Percentiles rank a stretch among this genome's conserved stretches.
Evolutionary conservation across 2,888 invertebrate species (phyloP).

Genomic region (Lucinisca nassula): DNA sequence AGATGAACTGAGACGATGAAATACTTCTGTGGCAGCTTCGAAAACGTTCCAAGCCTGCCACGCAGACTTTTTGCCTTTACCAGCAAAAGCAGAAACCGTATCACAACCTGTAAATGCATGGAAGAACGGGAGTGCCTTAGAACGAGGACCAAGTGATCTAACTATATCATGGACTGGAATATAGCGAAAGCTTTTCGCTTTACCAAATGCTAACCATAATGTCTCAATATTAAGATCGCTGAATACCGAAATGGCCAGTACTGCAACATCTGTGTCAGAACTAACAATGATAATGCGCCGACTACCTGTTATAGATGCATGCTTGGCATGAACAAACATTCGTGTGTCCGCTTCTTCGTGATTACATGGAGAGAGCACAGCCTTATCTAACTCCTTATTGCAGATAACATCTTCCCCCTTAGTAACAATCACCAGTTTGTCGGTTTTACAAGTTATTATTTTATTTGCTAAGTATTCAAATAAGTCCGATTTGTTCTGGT

Average conservation of each 20-base stretch:
- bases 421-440: neutral
- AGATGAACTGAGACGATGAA: conserved; percentile 17
- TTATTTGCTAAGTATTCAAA: conserved; percentile 8
- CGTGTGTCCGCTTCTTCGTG: conserved; percentile 21
- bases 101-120: conserved; percentile 73
- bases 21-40: conserved; percentile 46
- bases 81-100: conserved; percentile 57
- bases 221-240: neutral
- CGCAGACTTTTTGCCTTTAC: conserved; percentile 66
- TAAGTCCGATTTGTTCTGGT: conserved; percentile 23
- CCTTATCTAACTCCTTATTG: neutral
- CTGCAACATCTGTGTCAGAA: conserved; percentile 20
- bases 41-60: conserved; percentile 67
- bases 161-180: conserved; percentile 13
- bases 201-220: neutral
- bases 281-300: neutral
- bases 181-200: neutral
- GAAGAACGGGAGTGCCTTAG: conserved; percentile 57
- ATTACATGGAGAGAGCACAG: neutral
- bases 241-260: neutral
- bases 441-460: neutral
- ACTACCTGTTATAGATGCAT: neutral
- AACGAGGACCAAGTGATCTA: neutral
- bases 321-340: conserved; percentile 11
- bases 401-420: neutral